Evolutionary conservation across 92 coral and sea anemone species (phyloP).

Genomic region (Porites divaricata): DNA sequence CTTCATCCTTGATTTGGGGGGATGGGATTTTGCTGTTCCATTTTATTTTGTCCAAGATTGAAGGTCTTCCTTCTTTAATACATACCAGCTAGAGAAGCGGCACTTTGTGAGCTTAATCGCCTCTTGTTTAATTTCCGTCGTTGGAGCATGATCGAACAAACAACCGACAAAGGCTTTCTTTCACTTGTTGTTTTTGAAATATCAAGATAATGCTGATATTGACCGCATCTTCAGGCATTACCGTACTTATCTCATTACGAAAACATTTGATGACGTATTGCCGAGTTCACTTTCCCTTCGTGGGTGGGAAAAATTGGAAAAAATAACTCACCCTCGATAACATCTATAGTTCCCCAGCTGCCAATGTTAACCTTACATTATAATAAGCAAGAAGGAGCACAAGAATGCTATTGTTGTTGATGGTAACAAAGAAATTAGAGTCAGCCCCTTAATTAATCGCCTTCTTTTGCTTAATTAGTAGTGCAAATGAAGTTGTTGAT

Average conservation of each 20-base stretch:
- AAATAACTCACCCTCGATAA: slow-evolving; percentile 6
- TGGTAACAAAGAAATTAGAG: background rate
- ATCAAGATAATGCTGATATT: background rate
- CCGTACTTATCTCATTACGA: background rate
- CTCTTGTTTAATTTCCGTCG: background rate
- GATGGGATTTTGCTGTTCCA: too few species aligned
- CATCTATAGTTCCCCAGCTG: slow-evolving; percentile 6
- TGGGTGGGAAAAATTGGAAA: slow-evolving; percentile 10
- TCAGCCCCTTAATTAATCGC: background rate
- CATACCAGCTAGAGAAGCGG: too few species aligned
- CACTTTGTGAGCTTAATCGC: background rate
- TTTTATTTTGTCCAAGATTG: too few species aligned
- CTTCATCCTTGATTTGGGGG: too few species aligned
- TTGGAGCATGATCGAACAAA: too few species aligned
- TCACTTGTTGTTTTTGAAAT: background rate
- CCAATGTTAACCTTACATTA: background rate
- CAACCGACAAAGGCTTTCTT: too few species aligned
- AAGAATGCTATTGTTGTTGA: background rate
- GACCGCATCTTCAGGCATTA: background rate
- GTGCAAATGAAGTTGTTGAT: slow-evolving; percentile 4
- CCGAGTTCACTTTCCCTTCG: background rate
- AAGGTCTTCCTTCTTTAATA: too few species aligned
- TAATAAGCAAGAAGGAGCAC: background rate
- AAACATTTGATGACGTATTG: background rate
- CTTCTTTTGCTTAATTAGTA: background rate